phyloP scores from a whole-genome alignment of 2,113 vertebrate genomes.

The Oncorhynchus kisutch region DNA sequence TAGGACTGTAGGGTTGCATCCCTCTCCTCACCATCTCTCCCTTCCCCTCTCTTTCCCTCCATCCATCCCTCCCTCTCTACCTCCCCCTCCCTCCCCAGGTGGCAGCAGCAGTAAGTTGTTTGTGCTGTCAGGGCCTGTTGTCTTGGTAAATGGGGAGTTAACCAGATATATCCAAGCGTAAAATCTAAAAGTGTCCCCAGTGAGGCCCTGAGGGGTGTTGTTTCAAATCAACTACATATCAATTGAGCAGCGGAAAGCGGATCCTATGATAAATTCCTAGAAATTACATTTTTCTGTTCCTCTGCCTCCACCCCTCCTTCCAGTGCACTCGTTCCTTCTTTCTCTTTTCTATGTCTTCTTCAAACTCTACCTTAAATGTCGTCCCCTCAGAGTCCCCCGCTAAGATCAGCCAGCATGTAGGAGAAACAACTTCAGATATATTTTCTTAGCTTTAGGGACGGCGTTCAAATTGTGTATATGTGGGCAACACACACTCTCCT shows the following conservation, averaged over 20 bases:
- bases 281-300: background rate
- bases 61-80: background rate
- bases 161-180: constrained; percentile 99
- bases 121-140: constrained; percentile 87
- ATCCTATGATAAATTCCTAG: constrained; percentile 85
- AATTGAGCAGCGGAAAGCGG: constrained; percentile 89
- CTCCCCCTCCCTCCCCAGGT: background rate
- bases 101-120: constrained; percentile 57
- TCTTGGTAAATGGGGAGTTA: constrained; percentile 98
- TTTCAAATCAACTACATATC: constrained; percentile 99
- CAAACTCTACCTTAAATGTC: background rate
- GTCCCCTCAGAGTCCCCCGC: background rate
- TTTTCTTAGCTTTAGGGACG: background rate
- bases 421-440: background rate
- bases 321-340: background rate
- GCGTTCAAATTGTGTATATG: background rate
- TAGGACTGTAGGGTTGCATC: background rate
- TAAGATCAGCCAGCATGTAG: background rate
- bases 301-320: background rate
- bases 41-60: background rate
- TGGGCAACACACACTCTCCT: background rate
- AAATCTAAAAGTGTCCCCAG: constrained; percentile 99
- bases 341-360: background rate
- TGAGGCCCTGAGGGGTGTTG: constrained; percentile 88
- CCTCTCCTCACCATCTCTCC: background rate